Percentiles rank a stretch among this genome's conserved stretches.
phyloP scores from a whole-genome alignment of 2,113 vertebrate species.

The Spea multiplicata region DNA sequence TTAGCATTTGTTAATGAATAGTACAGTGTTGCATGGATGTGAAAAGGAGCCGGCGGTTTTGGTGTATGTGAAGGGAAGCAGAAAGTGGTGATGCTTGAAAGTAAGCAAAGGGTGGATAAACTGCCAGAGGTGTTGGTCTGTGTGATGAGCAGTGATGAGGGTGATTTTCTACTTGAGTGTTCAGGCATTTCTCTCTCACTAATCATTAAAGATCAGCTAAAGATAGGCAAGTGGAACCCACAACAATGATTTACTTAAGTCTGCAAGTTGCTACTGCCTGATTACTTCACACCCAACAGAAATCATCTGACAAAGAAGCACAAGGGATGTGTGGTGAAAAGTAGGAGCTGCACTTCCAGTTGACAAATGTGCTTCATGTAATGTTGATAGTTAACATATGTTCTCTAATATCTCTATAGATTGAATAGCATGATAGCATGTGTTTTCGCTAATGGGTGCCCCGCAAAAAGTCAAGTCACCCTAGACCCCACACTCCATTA shows the following conservation, averaged over 20 bases:
- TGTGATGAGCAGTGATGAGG: constrained; percentile 6
- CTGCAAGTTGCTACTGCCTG: background rate
- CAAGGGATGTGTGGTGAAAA: no score
- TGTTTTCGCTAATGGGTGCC: no score
- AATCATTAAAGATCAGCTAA: constrained; percentile 25
- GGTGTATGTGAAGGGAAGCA: no score
- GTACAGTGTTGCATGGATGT: background rate
- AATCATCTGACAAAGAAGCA: background rate
- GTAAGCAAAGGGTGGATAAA: background rate
- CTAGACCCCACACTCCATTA: no score
- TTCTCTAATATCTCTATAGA: no score
- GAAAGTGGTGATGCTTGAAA: background rate
- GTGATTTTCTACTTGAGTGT: constrained; percentile 26
- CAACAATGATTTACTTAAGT: constrained; percentile 34
- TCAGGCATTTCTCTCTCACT: background rate
- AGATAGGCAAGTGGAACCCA: background rate
- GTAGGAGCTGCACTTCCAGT: no score
- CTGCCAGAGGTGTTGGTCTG: constrained; percentile 29
- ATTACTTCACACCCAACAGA: background rate
- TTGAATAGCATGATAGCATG: no score
- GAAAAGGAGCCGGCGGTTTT: no score
- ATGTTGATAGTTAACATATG: no score
- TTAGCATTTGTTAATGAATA: background rate
- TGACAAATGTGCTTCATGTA: no score
- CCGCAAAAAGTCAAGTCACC: no score